Percentiles rank a stretch among this genome's conserved stretches.
Evolutionary conservation across 2,113 vertebrate species (phyloP).

Genomic region (Planiliza haematocheilus): DNA sequence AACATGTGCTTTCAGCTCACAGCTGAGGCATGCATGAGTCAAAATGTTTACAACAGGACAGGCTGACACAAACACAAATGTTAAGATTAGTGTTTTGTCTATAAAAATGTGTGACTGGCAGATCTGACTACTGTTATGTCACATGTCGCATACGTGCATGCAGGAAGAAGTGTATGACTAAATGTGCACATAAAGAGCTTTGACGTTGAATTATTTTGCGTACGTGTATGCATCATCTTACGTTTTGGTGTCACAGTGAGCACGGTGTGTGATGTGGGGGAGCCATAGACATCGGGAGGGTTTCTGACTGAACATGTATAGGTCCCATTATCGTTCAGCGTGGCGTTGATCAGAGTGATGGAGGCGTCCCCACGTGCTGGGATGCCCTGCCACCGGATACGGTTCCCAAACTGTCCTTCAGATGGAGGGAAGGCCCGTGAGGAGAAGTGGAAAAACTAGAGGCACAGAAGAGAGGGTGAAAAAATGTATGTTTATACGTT

Average conservation of each 20-base stretch:
- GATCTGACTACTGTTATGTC: background rate
- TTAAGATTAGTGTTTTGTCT: slow-evolving; percentile 27
- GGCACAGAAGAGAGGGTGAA: background rate
- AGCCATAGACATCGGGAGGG: slow-evolving; percentile 92
- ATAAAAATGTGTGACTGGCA: slow-evolving; percentile 10
- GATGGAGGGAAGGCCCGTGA: slow-evolving; percentile 81
- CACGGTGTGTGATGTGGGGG: slow-evolving; percentile 81
- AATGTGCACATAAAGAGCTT: background rate
- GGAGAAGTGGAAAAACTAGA: slow-evolving; percentile 92
- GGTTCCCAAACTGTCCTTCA: slow-evolving; percentile 84
- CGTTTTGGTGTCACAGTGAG: slow-evolving; percentile 87
- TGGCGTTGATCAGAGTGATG: slow-evolving; percentile 85
- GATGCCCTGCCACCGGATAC: slow-evolving; percentile 88
- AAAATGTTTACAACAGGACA: slow-evolving; percentile 14
- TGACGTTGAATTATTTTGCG: too few species aligned
- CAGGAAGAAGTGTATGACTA: background rate
- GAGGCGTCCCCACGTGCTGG: slow-evolving; percentile 86
- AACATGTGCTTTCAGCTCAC: slow-evolving; percentile 1
- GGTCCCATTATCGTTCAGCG: slow-evolving; percentile 89
- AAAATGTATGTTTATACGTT: background rate
- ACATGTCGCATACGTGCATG: too few species aligned
- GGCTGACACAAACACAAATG: slow-evolving; percentile 26
- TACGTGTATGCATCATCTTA: slow-evolving; percentile 67
- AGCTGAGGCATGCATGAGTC: slow-evolving; percentile 5
- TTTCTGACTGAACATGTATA: slow-evolving; percentile 92